Percentiles rank a stretch among this genome's conserved stretches.
phyloP scores from a whole-genome alignment of 1,140 invertebrate genomes.

The Drosophila pseudoananassae region DNA sequence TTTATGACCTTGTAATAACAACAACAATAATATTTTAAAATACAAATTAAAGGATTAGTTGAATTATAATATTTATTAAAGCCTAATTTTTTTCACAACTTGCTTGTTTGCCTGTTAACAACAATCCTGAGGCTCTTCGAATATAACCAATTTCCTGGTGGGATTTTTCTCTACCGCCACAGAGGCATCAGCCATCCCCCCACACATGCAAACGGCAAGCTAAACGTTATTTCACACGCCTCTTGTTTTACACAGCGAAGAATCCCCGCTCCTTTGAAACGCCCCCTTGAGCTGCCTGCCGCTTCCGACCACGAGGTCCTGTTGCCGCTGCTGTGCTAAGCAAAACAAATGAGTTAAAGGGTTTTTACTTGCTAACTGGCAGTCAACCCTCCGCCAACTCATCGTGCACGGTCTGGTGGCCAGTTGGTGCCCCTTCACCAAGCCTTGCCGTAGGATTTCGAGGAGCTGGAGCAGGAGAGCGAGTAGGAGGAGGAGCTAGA shows the following conservation, averaged over 20 bases:
- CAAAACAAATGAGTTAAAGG: conserved; percentile 82
- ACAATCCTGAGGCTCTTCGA: conserved; percentile 4
- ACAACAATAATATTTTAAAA: too few species aligned
- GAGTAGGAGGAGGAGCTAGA: not conserved
- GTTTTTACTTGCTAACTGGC: conserved; percentile 63
- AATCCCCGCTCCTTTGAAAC: not conserved
- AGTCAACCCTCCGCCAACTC: conserved; percentile 48
- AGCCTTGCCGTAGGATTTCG: not conserved
- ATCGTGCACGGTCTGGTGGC: conserved; percentile 77
- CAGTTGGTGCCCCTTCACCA: conserved; percentile 15
- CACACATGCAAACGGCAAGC: conserved; percentile 34
- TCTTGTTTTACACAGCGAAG: conserved; percentile 54
- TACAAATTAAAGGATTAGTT: too few species aligned
- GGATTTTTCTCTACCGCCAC: not conserved
- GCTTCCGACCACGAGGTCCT: conserved; percentile 5
- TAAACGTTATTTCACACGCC: conserved; percentile 75
- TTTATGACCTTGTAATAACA: too few species aligned
- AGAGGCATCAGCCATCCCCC: not conserved
- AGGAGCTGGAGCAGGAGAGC: not conserved
- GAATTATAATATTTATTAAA: too few species aligned
- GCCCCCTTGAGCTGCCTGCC: conserved; percentile 1
- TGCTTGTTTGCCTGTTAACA: not conserved
- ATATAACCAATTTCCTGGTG: not conserved
- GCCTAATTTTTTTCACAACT: too few species aligned
- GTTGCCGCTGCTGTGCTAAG: conserved; percentile 52